Conservation (phyloP, 2,888 invertebrate genomes). For the Rhimphoctona megacephalus region DNA sequence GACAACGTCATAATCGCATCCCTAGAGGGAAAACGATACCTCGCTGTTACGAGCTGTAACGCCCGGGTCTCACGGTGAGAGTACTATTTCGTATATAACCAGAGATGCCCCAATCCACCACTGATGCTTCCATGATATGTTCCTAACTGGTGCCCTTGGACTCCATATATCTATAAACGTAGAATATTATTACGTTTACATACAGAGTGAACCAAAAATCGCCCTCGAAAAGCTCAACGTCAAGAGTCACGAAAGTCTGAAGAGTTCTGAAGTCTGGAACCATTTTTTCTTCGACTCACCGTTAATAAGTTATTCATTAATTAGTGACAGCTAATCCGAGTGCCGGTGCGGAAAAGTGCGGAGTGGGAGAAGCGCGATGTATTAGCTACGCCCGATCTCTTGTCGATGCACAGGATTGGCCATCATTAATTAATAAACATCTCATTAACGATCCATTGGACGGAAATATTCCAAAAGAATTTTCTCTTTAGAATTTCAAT, state of each 20-base stretch:
- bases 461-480: neutral
- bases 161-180: constrained; percentile 58
- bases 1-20: constrained; percentile 83
- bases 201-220: neutral
- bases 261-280: neutral
- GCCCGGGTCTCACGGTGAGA: constrained; percentile 39
- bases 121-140: constrained; percentile 62
- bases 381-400: too few relatives aligned
- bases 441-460: neutral
- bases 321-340: too few relatives aligned
- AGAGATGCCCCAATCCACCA: constrained; percentile 67
- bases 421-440: neutral
- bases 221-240: neutral
- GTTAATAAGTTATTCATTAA: too few relatives aligned
- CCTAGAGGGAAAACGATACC: constrained; percentile 84
- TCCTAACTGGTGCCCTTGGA: constrained; percentile 77
- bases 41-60: constrained; percentile 66
- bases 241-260: neutral
- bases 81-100: constrained; percentile 77
- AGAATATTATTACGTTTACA: constrained; percentile 24
- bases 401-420: too few relatives aligned
- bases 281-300: neutral
- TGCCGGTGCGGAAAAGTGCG: too few relatives aligned
- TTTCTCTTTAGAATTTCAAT: neutral
- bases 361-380: too few relatives aligned